Evolutionary conservation across 2,797 vertebrate species (phyloP).

Genomic region (Enteromius anoplus): DNA sequence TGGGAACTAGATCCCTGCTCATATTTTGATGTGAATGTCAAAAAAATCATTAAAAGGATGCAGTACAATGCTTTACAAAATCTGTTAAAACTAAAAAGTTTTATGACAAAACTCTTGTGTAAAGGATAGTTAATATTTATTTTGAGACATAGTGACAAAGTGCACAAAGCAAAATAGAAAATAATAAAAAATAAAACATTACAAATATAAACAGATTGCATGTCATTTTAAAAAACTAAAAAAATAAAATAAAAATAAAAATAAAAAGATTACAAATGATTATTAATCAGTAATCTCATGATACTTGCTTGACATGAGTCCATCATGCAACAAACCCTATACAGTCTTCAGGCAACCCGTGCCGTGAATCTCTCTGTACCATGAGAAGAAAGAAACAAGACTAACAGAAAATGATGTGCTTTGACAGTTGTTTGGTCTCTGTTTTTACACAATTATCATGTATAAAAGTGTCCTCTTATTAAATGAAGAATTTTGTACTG

Average conservation of each 20-base stretch:
- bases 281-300: conserved; percentile 79
- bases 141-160: conserved; percentile 75
- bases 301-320: conserved; percentile 79
- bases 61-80: neutral
- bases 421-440: conserved; percentile 68
- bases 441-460: conserved; percentile 66
- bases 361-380: conserved; percentile 82
- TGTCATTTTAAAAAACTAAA: conserved; percentile 69
- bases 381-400: conserved; percentile 68
- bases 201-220: conserved; percentile 42
- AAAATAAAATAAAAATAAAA: conserved; percentile 48
- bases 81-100: neutral
- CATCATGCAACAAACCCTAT: conserved; percentile 81
- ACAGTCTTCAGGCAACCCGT: conserved; percentile 88
- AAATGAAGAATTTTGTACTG: conserved; percentile 51
- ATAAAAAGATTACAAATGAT: conserved; percentile 69
- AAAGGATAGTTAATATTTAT: conserved; percentile 72
- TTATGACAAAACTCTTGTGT: neutral
- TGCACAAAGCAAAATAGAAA: conserved; percentile 75
- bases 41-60: neutral
- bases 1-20: neutral
- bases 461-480: conserved; percentile 70
- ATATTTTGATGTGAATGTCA: neutral
- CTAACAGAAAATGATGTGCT: conserved; percentile 64
- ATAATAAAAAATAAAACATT: conserved; percentile 65